Conservation (phyloP, 35 echinoderm and acorn worm species). For the Strongylocentrotus purpuratus region DNA sequence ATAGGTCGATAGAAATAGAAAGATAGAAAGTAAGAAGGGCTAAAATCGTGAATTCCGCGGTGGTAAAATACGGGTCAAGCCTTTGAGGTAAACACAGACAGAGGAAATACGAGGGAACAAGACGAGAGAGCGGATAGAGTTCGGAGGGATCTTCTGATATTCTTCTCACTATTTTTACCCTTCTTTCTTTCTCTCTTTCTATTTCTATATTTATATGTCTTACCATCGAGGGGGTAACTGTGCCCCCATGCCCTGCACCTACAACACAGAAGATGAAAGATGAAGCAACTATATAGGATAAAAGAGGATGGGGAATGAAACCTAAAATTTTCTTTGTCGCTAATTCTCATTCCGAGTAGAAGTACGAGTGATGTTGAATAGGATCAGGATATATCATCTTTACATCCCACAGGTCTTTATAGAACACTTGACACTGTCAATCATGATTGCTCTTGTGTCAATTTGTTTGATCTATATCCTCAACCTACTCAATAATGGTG, state of each 20-base stretch:
- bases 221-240: too few species aligned
- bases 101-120: background rate
- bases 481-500: background rate
- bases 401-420: background rate
- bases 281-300: background rate
- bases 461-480: background rate
- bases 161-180: background rate
- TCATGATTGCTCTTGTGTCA: background rate
- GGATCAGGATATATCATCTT: background rate
- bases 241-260: too few species aligned
- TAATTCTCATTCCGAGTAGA: background rate
- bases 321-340: background rate
- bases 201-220: background rate
- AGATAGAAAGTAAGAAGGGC: too few species aligned
- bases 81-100: background rate
- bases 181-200: background rate
- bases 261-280: background rate
- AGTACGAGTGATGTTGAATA: background rate
- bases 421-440: background rate
- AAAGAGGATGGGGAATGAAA: background rate
- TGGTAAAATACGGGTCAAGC: too few species aligned
- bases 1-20: too few species aligned
- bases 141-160: background rate
- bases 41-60: too few species aligned
- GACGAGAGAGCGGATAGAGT: background rate